These are phyloP conservation scores for Anthoscopus minutus DNA, from an alignment of 2,113 vertebrate species.

Conservation along the genomic window DNA sequence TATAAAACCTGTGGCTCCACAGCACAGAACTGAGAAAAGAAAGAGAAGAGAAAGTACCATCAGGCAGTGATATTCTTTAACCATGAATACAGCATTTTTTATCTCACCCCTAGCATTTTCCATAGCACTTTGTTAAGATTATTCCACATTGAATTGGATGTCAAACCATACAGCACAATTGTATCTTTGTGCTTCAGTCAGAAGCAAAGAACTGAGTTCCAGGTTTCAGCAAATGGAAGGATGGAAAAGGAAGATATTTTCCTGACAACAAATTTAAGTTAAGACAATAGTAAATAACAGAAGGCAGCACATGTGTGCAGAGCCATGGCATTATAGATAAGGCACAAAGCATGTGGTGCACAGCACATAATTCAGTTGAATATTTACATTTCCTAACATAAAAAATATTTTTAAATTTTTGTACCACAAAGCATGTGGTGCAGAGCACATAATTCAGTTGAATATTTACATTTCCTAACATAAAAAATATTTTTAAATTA, in stretches of 20 bases:
- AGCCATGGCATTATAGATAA: background rate
- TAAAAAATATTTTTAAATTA: background rate
- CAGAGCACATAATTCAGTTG: background rate
- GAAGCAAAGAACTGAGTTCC: background rate
- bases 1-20: background rate
- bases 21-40: background rate
- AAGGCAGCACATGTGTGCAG: background rate
- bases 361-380: background rate
- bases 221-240: background rate
- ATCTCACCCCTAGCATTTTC: background rate
- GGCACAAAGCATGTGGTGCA: background rate
- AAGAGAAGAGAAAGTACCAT: background rate
- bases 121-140: background rate
- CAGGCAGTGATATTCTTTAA: background rate
- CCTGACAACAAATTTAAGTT: background rate
- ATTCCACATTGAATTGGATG: background rate
- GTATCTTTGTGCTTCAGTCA: background rate
- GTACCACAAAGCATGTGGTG: background rate
- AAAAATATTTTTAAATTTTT: background rate
- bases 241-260: background rate
- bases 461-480: background rate
- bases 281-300: conserved; percentile 1
- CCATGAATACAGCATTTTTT: background rate
- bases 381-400: background rate
- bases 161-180: background rate